Conservation (phyloP, 2,888 invertebrate genomes). For the Malacosoma neustria region DNA sequence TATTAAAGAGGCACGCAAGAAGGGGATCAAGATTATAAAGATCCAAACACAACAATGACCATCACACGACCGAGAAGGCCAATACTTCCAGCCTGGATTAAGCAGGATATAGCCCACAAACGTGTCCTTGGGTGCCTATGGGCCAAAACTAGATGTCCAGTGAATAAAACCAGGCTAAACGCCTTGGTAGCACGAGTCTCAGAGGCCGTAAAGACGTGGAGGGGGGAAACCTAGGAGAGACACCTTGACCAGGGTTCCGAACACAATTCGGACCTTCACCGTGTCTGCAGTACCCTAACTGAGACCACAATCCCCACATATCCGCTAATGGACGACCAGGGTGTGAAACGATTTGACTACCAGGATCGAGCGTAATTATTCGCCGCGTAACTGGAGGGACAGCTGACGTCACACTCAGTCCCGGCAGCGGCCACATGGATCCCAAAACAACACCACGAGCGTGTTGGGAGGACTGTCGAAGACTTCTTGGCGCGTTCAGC, state of each 20-base stretch:
- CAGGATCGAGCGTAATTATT: neutral
- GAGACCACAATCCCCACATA: too few species aligned
- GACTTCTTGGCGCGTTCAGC: neutral
- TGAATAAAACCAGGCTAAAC: too few species aligned
- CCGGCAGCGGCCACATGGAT: neutral
- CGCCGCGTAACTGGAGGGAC: neutral
- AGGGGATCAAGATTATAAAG: constrained; percentile 1
- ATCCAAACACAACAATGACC: neutral
- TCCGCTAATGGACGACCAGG: neutral
- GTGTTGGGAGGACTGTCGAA: constrained; percentile 1
- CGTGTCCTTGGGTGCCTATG: too few species aligned
- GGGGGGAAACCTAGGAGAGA: too few species aligned
- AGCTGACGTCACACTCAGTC: neutral
- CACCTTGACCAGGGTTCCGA: too few species aligned
- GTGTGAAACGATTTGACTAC: neutral
- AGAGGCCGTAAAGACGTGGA: too few species aligned
- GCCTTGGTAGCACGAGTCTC: too few species aligned
- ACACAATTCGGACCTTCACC: too few species aligned
- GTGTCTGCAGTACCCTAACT: too few species aligned
- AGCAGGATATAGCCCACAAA: too few species aligned
- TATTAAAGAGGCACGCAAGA: constrained; percentile 4
- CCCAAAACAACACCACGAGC: neutral
- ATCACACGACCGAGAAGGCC: too few species aligned
- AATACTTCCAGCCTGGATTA: neutral
- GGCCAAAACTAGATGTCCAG: too few species aligned